Evolutionary conservation across 1,140 invertebrate species (phyloP), one percentile per base, ranked within the genome.

Genomic region (Acromyrmex charruanus): DNA sequence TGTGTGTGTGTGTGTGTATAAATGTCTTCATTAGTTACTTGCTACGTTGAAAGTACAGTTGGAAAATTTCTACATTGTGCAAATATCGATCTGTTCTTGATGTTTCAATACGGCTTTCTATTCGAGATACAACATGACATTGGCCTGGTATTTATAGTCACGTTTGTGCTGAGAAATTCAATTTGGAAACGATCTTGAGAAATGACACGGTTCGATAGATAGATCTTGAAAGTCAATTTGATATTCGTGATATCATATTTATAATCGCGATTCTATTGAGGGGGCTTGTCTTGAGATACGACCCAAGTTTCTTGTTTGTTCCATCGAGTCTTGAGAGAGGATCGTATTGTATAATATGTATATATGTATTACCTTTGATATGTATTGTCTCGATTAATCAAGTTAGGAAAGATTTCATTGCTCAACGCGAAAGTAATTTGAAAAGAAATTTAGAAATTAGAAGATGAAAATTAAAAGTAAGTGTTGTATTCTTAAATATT

Each of bases 191-290:
- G 44, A 14, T 75, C 72, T 75, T 75, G 72, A 75, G 55, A 39
- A 39, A n/a, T 39, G 35, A 75, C 31, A 75, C 72, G 31, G 55
- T 75, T 75, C 72, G 53, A 75, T 21, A 61, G 72, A 59, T 61
- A n/a, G 35, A 75, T 75, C 72, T 35, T 75, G 55, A 75, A 39
- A 75, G 72, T 75, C 72, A 75, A 75, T 75, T 59, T 75, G 35
- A 59, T 58, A 59, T 75, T 75, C 35, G 55, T 61, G 72, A 75
- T 35, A 31, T 75, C 55, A 59, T 75, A 75, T 75, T 75, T 61
- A 75, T 75, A 75, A 75, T 75, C 53, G 55, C 31, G 72, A 74
- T 39, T 35, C 72, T 18, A 75, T 21, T 25, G 55, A 75, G 21
- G 21, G 9, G 10, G 55, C 55, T 39, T 16, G 72, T 25, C 72